Conservation (phyloP, 2,797 vertebrate genomes). For the Sebastes matsubarae region DNA sequence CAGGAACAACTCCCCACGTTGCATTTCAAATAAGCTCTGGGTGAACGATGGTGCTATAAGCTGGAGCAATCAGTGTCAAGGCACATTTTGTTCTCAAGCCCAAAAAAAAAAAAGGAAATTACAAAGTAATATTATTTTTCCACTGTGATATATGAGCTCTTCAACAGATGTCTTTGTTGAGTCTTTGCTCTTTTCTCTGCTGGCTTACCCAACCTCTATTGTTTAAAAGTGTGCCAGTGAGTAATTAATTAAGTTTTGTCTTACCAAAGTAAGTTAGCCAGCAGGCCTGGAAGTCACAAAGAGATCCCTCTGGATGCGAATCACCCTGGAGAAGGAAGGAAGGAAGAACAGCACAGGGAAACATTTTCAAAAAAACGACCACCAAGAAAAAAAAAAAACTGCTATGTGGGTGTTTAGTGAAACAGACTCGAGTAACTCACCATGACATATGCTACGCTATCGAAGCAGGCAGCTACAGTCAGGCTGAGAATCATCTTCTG, state of each 20-base stretch:
- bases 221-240: constrained; percentile 4
- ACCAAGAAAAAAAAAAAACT: not conserved
- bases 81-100: constrained; percentile 23
- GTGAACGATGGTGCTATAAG: constrained; percentile 4
- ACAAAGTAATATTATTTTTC: constrained; percentile 30
- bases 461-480: constrained; percentile 85
- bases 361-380: constrained; percentile 5
- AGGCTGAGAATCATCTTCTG: constrained; percentile 88
- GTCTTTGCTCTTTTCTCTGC: constrained; percentile 7
- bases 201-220: constrained; percentile 3
- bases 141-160: constrained; percentile 26
- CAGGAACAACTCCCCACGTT: not conserved
- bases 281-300: constrained; percentile 87
- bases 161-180: constrained; percentile 18
- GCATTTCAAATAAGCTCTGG: not conserved
- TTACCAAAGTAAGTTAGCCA: constrained; percentile 89
- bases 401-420: constrained; percentile 24
- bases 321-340: constrained; percentile 73
- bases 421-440: constrained; percentile 73
- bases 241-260: constrained; percentile 49
- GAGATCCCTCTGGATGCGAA: constrained; percentile 75
- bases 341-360: not conserved
- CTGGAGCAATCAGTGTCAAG: constrained; percentile 1
- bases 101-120: not conserved
- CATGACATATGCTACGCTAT: constrained; percentile 87